A percentile compares a stretch with the other conserved stretches of the same genome.
These are phyloP conservation scores for Brassicogethes aeneus DNA, from an alignment of 2,888 invertebrate species.

Conservation along the genomic window DNA sequence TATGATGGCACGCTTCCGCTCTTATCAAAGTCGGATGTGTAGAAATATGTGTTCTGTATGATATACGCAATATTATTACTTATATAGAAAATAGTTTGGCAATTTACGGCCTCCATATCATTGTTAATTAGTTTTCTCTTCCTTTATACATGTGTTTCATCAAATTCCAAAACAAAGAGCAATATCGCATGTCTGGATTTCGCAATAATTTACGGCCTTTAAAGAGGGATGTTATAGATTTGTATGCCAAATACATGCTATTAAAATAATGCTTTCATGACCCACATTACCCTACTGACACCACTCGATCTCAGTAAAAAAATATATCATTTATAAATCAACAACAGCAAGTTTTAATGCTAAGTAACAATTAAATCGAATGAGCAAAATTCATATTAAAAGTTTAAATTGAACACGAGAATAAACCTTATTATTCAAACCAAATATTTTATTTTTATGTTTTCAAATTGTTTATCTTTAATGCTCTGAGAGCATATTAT, in stretches of 20 bases:
- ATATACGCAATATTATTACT: constrained; percentile 8
- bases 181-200: not conserved
- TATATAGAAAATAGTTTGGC: not conserved
- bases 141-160: not conserved
- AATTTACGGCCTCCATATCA: not conserved
- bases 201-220: not conserved
- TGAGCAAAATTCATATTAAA: too few species aligned
- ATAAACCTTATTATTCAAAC: too few species aligned
- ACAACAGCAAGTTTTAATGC: too few species aligned
- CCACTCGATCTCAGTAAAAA: too few species aligned
- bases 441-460: too few species aligned
- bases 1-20: constrained; percentile 25
- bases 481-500: too few species aligned
- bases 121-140: not conserved
- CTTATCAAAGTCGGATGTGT: constrained; percentile 29
- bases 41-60: constrained; percentile 22
- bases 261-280: too few species aligned
- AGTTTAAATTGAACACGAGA: too few species aligned
- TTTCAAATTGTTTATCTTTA: too few species aligned
- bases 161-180: not conserved
- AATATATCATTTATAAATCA: too few species aligned
- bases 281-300: too few species aligned
- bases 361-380: too few species aligned
- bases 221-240: not conserved
- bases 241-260: not conserved